A percentile compares a stretch with the other conserved stretches of the same genome.
These are phyloP conservation scores for Cataglyphis rosenhaueri DNA, from an alignment of 2,888 invertebrate genomes.

Conservation along the genomic window DNA sequence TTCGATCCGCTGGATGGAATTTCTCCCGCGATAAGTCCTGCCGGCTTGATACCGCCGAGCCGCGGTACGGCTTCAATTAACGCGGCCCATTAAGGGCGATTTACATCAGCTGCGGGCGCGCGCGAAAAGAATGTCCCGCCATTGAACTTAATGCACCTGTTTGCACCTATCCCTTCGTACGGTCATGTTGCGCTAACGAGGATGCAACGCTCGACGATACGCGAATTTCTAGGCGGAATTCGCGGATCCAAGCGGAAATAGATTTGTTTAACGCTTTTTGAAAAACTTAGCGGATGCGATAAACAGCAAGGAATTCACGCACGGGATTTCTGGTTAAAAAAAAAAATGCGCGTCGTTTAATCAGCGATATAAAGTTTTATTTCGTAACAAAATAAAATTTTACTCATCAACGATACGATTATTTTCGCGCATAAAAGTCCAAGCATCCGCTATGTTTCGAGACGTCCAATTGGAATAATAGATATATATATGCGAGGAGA, in stretches of 20 bases:
- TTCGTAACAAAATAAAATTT: not conserved
- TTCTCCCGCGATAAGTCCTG: slow-evolving; percentile 71
- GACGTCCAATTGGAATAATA: slow-evolving; percentile 68
- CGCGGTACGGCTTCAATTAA: slow-evolving; percentile 73
- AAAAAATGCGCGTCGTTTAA: not conserved
- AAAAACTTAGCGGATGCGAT: not conserved
- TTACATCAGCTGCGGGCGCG: slow-evolving; percentile 70
- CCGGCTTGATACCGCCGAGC: slow-evolving; percentile 48
- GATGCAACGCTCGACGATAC: not conserved
- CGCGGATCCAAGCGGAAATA: slow-evolving; percentile 21
- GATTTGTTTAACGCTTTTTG: not conserved
- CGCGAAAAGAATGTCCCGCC: slow-evolving; percentile 74
- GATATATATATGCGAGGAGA: slow-evolving; percentile 7
- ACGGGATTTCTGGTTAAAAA: not conserved
- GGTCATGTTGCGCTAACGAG: slow-evolving; percentile 68
- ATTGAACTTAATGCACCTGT: slow-evolving; percentile 75
- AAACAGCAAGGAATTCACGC: not conserved
- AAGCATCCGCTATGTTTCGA: slow-evolving; percentile 31
- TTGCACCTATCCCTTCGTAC: slow-evolving; percentile 73
- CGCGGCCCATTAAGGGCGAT: slow-evolving; percentile 75
- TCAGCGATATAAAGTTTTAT: not conserved
- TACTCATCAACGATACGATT: not conserved
- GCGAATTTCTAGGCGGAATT: not conserved
- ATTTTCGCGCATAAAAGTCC: slow-evolving; percentile 48
- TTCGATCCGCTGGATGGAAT: slow-evolving; percentile 67